Base-by-base conservation (phyloP, 2,797 vertebrate genomes). In the Bryconaethiops microstoma region DNA sequence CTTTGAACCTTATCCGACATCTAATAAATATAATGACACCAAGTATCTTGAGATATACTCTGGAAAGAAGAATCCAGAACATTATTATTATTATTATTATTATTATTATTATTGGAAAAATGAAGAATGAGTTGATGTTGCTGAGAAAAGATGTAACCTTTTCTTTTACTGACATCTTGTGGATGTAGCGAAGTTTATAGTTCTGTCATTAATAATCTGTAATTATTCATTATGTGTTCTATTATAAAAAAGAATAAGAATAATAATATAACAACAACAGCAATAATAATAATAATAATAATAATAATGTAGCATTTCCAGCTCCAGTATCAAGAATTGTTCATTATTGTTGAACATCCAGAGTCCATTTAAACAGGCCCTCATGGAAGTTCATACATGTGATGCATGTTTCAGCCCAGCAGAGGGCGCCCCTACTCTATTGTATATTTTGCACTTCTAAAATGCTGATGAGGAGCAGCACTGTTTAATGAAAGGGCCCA, bases 161-260 rank as follows among this genome's bases (percentile, higher is more conserved):
- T 62, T 19, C 4, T 40, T 40, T 68, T 78, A 62, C 81, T 83
- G 78, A 70, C 84, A 85, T 82, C 84, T 85, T 52, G 71, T 78
- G 84, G 78, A 62, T 6, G 1, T 50, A 14, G 13, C 23, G 17
- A 40, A n/a, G 19, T 48, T 42, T 13, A 25, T 45, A n/a, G 39
- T 21, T 42, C 39, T 67, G 19, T 50, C 50, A 13, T 21, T 69
- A 21, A 9, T 0, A 12, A 29, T 29, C 3, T 23, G 5, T 10
- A n/a, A n/a, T n/a, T n/a, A n/a, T n/a, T n/a, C n/a, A n/a, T n/a
- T n/a, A n/a, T n/a, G n/a, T n/a, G n/a, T n/a, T n/a, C n/a, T n/a
- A n/a, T n/a, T n/a, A n/a, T n/a, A n/a, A n/a, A n/a, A n/a, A n/a
- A n/a, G 45, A 48, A 48, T 48, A 10, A 5, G 42, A 45, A n/a